Percentiles rank a stretch among this genome's conserved stretches.
Conservation (phyloP, 2,113 vertebrate species). For the Tautogolabrus adspersus region DNA sequence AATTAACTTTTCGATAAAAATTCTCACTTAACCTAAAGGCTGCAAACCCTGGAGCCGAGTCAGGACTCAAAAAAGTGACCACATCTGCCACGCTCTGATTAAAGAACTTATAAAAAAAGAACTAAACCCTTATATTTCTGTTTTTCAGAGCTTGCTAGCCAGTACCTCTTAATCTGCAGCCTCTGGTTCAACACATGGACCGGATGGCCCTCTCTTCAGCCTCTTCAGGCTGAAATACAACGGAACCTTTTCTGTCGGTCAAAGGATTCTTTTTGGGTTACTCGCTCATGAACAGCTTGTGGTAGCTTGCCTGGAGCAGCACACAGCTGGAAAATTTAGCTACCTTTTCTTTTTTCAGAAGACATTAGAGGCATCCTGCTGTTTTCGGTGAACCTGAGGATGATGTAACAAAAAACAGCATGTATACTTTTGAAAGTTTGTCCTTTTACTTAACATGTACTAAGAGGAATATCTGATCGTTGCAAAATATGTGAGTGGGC, state of each 20-base stretch:
- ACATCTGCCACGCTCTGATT: slow-evolving; percentile 43
- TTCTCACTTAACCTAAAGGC: slow-evolving; percentile 20
- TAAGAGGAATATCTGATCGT: no score
- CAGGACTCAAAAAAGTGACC: slow-evolving; percentile 34
- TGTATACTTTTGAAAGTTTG: no score
- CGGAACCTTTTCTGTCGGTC: slow-evolving; percentile 33
- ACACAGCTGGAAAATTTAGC: slow-evolving; percentile 22
- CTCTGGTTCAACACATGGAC: slow-evolving; percentile 37
- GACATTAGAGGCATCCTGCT: background rate
- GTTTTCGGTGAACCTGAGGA: background rate
- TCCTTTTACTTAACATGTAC: no score
- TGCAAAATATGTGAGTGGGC: no score
- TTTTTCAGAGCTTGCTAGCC: background rate
- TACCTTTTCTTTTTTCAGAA: background rate
- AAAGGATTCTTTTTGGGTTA: slow-evolving; percentile 12
- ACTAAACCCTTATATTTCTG: slow-evolving; percentile 21
- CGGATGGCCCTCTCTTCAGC: slow-evolving; percentile 1
- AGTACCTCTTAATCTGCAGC: slow-evolving; percentile 42
- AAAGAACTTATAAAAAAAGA: slow-evolving; percentile 34
- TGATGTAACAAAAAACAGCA: background rate
- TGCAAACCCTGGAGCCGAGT: slow-evolving; percentile 13
- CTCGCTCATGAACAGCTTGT: background rate
- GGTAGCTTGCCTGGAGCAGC: slow-evolving; percentile 13
- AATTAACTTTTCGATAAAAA: slow-evolving; percentile 19
- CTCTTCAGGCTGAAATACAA: slow-evolving; percentile 9